These are phyloP conservation scores for Meleagris gallopavo DNA, from an alignment of 2,113 vertebrate species.

Conservation along the genomic window DNA sequence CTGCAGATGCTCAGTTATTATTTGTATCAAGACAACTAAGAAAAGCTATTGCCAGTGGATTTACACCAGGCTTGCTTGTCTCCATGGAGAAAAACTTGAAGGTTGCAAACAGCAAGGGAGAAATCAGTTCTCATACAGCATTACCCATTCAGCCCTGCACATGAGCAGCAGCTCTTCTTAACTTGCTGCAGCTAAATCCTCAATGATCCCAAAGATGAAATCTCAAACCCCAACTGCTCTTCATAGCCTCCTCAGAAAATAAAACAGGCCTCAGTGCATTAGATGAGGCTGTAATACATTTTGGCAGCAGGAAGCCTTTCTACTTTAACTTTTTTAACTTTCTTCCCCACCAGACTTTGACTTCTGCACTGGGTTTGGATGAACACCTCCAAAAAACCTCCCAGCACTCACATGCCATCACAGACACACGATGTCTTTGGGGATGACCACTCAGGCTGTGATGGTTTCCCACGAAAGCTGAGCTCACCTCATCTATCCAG, in stretches of 20 bases:
- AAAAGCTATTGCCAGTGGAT: neutral
- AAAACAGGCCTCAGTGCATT: neutral
- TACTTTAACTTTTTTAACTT: neutral
- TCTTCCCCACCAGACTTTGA: neutral
- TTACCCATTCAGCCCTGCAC: neutral
- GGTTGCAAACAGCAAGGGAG: neutral
- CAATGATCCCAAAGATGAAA: neutral
- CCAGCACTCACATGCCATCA: neutral
- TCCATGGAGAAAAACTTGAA: accelerated
- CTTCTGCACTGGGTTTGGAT: neutral
- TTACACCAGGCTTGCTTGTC: neutral
- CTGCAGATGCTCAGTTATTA: neutral
- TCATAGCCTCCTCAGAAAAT: neutral
- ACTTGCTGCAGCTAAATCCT: neutral
- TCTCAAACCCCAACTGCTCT: neutral
- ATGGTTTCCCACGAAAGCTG: neutral
- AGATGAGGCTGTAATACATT: neutral
- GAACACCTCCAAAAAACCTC: neutral
- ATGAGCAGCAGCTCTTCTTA: neutral
- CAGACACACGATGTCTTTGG: neutral
- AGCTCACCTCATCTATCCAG: neutral
- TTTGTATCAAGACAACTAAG: neutral
- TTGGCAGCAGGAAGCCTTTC: neutral
- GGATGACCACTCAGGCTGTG: neutral
- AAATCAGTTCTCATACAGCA: neutral